These are phyloP conservation scores for Horisme vitalbata DNA, from an alignment of 2,888 invertebrate genomes.

Conservation along the genomic window DNA sequence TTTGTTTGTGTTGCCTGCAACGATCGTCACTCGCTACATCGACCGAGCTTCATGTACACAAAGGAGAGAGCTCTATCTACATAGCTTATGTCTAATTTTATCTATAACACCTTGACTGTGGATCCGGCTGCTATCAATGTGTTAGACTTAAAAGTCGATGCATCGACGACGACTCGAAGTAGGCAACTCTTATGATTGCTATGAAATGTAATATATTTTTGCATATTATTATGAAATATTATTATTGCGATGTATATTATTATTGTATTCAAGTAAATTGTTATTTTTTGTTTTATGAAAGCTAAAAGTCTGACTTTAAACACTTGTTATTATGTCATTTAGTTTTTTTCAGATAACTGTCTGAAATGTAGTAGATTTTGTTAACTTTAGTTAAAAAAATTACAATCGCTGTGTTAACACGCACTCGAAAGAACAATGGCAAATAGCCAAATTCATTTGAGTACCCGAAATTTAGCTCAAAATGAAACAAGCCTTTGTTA, in stretches of 20 bases:
- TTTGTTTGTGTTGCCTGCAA: conserved; percentile 54
- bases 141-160: conserved; percentile 29
- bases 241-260: conserved; percentile 79
- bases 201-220: conserved; percentile 73
- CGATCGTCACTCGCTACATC: conserved; percentile 32
- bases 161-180: conserved; percentile 33
- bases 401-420: conserved; percentile 60
- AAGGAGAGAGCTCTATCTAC: too few relatives aligned
- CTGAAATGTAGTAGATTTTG: conserved; percentile 69
- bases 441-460: too few relatives aligned
- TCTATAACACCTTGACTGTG: too few relatives aligned
- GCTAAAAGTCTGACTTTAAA: conserved; percentile 82
- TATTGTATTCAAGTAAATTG: conserved; percentile 78
- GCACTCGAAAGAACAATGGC: conserved; percentile 56
- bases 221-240: conserved; percentile 77
- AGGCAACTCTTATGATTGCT: conserved; percentile 61
- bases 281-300: conserved; percentile 71
- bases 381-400: conserved; percentile 59
- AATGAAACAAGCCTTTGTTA: too few relatives aligned
- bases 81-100: too few relatives aligned
- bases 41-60: conserved; percentile 15
- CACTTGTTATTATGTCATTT: conserved; percentile 72
- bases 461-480: too few relatives aligned
- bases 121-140: background rate
- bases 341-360: conserved; percentile 66